A percentile compares a stretch with the other conserved stretches of the same genome.
These are phyloP conservation scores for Phataginus tricuspis DNA, from an alignment of 2,797 vertebrate genomes.

Conservation along the genomic window DNA sequence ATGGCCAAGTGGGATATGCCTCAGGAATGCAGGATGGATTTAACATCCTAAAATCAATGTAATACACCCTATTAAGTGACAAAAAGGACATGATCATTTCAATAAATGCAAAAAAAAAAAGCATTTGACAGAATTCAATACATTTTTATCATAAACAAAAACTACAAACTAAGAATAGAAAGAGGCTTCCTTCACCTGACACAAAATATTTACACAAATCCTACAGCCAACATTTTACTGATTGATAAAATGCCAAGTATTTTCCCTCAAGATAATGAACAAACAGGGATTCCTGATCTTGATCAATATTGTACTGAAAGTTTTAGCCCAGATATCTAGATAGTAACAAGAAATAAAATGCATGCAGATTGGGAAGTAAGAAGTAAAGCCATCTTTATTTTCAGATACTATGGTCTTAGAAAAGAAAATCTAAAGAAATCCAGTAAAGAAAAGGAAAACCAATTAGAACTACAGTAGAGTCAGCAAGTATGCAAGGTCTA, in stretches of 20 bases:
- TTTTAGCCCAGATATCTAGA: not conserved
- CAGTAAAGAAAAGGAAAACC: not conserved
- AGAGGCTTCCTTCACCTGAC: not conserved
- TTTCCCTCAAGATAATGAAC: not conserved
- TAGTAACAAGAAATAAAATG: not conserved
- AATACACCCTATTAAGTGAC: not conserved
- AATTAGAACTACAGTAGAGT: not conserved
- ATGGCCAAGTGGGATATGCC: not conserved
- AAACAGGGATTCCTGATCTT: not conserved
- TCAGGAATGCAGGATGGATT: not conserved
- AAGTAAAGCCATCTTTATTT: not conserved
- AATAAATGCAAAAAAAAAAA: not conserved
- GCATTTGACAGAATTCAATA: not conserved
- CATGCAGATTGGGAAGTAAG: not conserved
- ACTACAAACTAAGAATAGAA: not conserved
- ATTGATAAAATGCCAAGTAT: not conserved
- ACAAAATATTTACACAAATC: not conserved
- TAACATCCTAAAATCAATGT: not conserved
- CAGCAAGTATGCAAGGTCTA: not conserved
- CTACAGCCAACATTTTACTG: not conserved
- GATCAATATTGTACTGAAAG: not conserved
- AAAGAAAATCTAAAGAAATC: not conserved
- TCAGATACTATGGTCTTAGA: not conserved
- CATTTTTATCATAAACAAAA: not conserved
- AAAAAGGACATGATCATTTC: not conserved